A percentile compares a stretch with the other conserved stretches of the same genome.
Conservation (phyloP, 2,888 invertebrate species). For the Incurvaria masculella region DNA sequence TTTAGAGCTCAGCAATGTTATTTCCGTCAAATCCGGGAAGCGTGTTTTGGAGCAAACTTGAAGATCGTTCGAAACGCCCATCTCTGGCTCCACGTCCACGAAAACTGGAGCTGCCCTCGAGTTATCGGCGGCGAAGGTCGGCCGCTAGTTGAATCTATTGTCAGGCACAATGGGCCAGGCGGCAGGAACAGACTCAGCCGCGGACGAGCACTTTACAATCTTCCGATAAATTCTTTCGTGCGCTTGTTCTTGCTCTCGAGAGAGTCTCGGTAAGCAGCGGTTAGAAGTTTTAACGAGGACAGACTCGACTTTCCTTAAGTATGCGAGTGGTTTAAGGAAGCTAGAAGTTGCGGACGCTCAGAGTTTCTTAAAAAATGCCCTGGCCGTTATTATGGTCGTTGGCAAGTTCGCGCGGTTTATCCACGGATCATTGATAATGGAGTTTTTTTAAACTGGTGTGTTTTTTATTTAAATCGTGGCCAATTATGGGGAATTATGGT, state of each 20-base stretch:
- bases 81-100: background rate
- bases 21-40: no score
- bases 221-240: slow-evolving; percentile 37
- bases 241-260: slow-evolving; percentile 32
- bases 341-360: background rate
- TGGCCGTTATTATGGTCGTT: no score
- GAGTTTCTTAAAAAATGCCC: no score
- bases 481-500: no score
- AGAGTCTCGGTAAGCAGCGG: slow-evolving; percentile 27
- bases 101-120: background rate
- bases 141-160: slow-evolving; percentile 45
- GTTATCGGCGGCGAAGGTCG: slow-evolving; percentile 19
- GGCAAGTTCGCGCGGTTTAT: background rate
- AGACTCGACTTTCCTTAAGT: slow-evolving; percentile 5
- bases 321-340: background rate
- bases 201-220: slow-evolving; percentile 35
- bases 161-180: slow-evolving; percentile 43
- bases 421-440: no score
- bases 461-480: no score
- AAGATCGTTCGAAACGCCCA: no score
- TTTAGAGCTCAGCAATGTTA: no score
- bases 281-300: slow-evolving; percentile 47
- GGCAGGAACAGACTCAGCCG: slow-evolving; percentile 33
- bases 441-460: no score
- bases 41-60: no score